phyloP scores from a whole-genome alignment of 2,888 invertebrate genomes.

The Synanthedon vespiformis region DNA sequence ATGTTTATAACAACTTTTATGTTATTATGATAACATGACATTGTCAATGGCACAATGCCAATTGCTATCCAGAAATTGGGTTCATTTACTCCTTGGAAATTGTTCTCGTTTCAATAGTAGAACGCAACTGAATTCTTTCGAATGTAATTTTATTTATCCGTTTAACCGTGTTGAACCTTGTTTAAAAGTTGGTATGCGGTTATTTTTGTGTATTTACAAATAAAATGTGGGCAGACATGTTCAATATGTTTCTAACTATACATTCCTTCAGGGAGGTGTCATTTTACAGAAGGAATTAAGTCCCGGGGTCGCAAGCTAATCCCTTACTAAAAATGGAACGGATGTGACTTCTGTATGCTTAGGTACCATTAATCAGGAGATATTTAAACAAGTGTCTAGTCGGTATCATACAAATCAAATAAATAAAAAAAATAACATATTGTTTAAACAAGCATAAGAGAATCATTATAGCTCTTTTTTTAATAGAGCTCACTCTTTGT shows the following conservation, averaged over 20 bases:
- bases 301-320: conserved; percentile 20
- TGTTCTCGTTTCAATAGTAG: conserved; percentile 31
- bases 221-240: conserved; percentile 17
- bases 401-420: no score
- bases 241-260: conserved; percentile 19
- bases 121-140: conserved; percentile 20
- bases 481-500: no score
- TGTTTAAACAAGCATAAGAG: no score
- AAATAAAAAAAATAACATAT: no score
- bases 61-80: conserved; percentile 17
- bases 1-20: conserved; percentile 20
- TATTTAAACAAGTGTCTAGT: no score
- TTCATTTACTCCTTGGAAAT: conserved; percentile 17
- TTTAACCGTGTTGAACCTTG: conserved; percentile 34
- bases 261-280: conserved; percentile 15
- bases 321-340: conserved; percentile 20
- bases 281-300: conserved; percentile 40
- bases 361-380: conserved; percentile 5
- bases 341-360: conserved; percentile 16
- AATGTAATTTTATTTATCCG: conserved; percentile 23
- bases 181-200: conserved; percentile 18
- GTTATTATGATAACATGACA: conserved; percentile 29
- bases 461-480: no score
- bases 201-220: conserved; percentile 28
- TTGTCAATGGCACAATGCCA: conserved; percentile 30